phyloP scores from a whole-genome alignment of 2,888 invertebrate species.

The Morpho deidamia region DNA sequence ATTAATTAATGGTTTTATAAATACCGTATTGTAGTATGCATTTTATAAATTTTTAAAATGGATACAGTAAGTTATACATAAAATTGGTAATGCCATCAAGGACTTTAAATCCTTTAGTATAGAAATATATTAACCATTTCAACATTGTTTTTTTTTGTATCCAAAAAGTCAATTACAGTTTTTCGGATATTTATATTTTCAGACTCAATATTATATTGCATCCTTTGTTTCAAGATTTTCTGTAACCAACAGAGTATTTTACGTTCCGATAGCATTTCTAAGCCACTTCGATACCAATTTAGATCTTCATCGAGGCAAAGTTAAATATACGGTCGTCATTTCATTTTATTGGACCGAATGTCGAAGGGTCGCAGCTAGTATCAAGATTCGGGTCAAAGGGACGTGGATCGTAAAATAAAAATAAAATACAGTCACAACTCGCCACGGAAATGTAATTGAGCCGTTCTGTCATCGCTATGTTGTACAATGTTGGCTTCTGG shows the following conservation, averaged over 20 bases:
- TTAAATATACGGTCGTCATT: conserved; percentile 48
- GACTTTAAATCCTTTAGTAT: too few species aligned
- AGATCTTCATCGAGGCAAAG: conserved; percentile 28
- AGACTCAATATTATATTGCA: too few species aligned
- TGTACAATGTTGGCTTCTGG: not conserved
- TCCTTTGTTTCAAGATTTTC: too few species aligned
- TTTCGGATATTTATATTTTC: too few species aligned
- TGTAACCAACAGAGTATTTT: not conserved
- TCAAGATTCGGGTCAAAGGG: conserved; percentile 36
- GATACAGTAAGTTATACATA: too few species aligned
- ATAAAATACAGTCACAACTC: conserved; percentile 23
- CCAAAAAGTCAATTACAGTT: too few species aligned
- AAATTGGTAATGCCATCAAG: too few species aligned
- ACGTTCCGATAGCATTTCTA: conserved; percentile 22
- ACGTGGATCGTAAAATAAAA: conserved; percentile 32
- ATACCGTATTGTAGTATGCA: too few species aligned
- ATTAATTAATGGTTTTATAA: too few species aligned
- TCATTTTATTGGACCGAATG: conserved; percentile 46
- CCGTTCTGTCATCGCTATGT: conserved; percentile 11
- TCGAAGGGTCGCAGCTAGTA: conserved; percentile 31
- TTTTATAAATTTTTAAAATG: too few species aligned
- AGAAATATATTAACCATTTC: too few species aligned
- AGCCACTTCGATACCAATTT: conserved; percentile 14
- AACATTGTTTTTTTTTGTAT: too few species aligned
- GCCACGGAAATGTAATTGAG: conserved; percentile 16